Conservation (phyloP, 2,888 invertebrate species). For the Leucophenga montana region DNA sequence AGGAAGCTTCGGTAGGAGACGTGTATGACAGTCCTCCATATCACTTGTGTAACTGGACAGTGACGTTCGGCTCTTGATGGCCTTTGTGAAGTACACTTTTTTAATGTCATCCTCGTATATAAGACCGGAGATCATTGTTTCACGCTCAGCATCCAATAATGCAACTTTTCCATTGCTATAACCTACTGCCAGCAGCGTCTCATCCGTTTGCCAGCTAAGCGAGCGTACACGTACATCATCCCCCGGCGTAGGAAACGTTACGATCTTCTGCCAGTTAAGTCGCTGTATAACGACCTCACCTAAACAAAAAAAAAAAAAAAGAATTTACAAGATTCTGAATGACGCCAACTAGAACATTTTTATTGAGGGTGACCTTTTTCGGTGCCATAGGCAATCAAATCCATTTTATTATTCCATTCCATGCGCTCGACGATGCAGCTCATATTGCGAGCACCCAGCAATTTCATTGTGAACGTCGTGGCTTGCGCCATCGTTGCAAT, state of each 20-base stretch:
- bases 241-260: slow-evolving; percentile 84
- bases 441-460: slow-evolving; percentile 70
- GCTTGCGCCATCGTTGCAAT: slow-evolving; percentile 64
- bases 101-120: slow-evolving; percentile 79
- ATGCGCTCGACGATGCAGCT: slow-evolving; percentile 80
- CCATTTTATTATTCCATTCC: slow-evolving; percentile 96
- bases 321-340: background rate
- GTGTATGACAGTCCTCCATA: slow-evolving; percentile 54
- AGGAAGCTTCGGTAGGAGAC: slow-evolving; percentile 76
- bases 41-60: slow-evolving; percentile 53
- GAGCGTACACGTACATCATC: slow-evolving; percentile 84
- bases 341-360: too few species aligned
- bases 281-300: slow-evolving; percentile 92
- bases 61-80: slow-evolving; percentile 59
- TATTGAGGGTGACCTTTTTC: slow-evolving; percentile 78
- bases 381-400: slow-evolving; percentile 91
- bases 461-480: slow-evolving; percentile 69
- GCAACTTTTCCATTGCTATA: slow-evolving; percentile 82
- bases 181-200: slow-evolving; percentile 82
- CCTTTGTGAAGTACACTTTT: slow-evolving; percentile 82
- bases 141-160: slow-evolving; percentile 89
- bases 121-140: slow-evolving; percentile 82
- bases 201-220: slow-evolving; percentile 95
- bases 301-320: slow-evolving; percentile 61
- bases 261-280: slow-evolving; percentile 94